phyloP scores from a whole-genome alignment of 2,113 vertebrate species.

The Podarcis raffonei region DNA sequence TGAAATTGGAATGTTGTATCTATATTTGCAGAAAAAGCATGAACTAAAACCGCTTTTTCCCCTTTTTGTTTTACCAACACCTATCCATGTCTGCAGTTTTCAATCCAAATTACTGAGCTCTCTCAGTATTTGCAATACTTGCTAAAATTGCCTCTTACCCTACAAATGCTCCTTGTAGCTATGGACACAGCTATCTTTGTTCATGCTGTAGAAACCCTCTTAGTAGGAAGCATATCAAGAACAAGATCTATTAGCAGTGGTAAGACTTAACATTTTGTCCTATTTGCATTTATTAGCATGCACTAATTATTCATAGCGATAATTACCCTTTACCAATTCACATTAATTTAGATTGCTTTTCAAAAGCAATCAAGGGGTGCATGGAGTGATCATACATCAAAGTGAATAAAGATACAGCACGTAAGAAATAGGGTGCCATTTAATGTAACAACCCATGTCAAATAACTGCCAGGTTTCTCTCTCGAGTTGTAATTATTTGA shows the following conservation, averaged over 20 bases:
- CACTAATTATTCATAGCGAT: slow-evolving; percentile 75
- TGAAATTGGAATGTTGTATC: no score
- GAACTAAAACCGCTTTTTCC: no score
- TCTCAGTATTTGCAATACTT: no score
- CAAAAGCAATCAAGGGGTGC: slow-evolving; percentile 75
- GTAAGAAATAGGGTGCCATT: slow-evolving; percentile 34
- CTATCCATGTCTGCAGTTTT: no score
- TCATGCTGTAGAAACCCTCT: slow-evolving; percentile 23
- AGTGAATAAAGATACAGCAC: slow-evolving; percentile 44
- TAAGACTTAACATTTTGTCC: slow-evolving; percentile 42
- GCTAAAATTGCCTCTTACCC: not conserved
- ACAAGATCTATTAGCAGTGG: slow-evolving; percentile 36
- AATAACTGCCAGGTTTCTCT: slow-evolving; percentile 30
- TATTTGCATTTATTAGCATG: slow-evolving; percentile 74
- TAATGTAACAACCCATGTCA: slow-evolving; percentile 20
- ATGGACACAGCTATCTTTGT: not conserved
- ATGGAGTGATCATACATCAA: slow-evolving; percentile 70
- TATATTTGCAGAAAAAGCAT: no score
- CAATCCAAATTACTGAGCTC: no score
- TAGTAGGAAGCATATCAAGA: not conserved
- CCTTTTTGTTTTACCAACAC: no score
- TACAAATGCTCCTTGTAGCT: slow-evolving; percentile 1
- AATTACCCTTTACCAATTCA: slow-evolving; percentile 72
- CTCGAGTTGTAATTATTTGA: slow-evolving; percentile 12
- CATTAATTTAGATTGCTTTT: slow-evolving; percentile 73